Evolutionary conservation across 2,888 invertebrate species (phyloP).

Genomic region (Sisyra nigra): DNA sequence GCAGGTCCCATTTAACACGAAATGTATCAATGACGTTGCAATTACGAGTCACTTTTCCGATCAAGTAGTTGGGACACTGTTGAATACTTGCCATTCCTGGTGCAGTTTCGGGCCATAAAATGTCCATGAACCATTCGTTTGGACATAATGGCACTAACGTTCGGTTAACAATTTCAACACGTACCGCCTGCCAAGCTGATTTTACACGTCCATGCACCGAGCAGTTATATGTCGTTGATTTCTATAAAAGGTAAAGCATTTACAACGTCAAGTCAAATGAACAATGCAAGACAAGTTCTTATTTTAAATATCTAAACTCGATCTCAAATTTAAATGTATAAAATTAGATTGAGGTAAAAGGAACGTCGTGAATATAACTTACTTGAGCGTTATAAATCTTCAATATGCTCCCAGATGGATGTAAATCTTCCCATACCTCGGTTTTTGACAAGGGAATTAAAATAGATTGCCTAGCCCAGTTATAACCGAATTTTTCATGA

Average conservation of each 20-base stretch:
- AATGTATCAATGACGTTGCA: conserved; percentile 43
- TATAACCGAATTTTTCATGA: conserved; percentile 56
- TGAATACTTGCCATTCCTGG: conserved; percentile 54
- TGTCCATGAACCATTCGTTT: conserved; percentile 37
- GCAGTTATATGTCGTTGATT: conserved; percentile 63
- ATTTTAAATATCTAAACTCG: too few relatives aligned
- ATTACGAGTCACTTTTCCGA: conserved; percentile 32
- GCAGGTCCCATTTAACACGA: conserved; percentile 54
- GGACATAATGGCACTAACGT: conserved; percentile 39
- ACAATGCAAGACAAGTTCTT: background rate
- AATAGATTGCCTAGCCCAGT: conserved; percentile 66
- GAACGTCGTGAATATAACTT: conserved; percentile 14
- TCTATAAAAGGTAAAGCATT: conserved; percentile 30
- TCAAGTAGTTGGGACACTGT: conserved; percentile 39
- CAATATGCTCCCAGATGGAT: conserved; percentile 68
- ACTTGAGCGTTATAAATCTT: conserved; percentile 65
- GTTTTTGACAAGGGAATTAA: conserved; percentile 56
- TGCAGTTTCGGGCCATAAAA: conserved; percentile 50
- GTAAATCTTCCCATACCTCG: conserved; percentile 75
- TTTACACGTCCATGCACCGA: conserved; percentile 34
- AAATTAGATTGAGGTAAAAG: background rate
- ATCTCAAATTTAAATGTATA: background rate
- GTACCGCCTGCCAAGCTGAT: conserved; percentile 39
- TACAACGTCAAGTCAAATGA: background rate
- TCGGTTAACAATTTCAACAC: conserved; percentile 46